Conservation (phyloP, 2,113 vertebrate species). For the Bagarius yarrelli region DNA sequence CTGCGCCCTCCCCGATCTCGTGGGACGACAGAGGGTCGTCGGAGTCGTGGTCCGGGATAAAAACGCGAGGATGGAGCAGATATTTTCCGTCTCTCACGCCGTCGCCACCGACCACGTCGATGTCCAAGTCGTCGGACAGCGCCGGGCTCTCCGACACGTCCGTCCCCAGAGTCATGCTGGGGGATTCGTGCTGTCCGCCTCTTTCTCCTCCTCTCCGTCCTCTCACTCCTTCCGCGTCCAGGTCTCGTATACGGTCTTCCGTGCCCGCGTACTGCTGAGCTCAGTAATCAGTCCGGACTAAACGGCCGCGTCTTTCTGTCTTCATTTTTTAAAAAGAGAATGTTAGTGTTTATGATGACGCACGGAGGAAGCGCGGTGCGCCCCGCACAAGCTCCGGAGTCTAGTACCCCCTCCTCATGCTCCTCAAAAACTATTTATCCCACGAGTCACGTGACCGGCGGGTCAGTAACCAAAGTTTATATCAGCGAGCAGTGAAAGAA, state of each 20-base stretch:
- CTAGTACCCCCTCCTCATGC: constrained; percentile 55
- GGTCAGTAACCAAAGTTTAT: constrained; percentile 65
- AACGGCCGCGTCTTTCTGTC: constrained; percentile 52
- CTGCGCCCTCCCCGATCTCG: constrained; percentile 66
- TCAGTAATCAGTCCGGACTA: constrained; percentile 33
- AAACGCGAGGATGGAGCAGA: constrained; percentile 65
- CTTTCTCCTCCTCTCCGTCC: constrained; percentile 30
- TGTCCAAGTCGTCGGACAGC: constrained; percentile 87
- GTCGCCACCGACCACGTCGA: constrained; percentile 92
- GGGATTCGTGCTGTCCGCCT: constrained; percentile 58
- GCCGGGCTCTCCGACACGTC: constrained; percentile 83
- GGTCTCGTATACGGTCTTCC: constrained; percentile 11
- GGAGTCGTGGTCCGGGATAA: constrained; percentile 77
- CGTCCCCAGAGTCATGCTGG: constrained; percentile 82
- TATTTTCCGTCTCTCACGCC: constrained; percentile 75
- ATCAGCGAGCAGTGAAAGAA: constrained; percentile 19
- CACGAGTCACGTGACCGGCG: constrained; percentile 70
- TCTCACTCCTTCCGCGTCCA: constrained; percentile 61
- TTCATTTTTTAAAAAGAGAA: background rate
- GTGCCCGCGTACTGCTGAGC: constrained; percentile 28
- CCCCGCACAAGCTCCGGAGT: constrained; percentile 62
- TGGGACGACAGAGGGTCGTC: constrained; percentile 77
- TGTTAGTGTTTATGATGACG: constrained; percentile 42
- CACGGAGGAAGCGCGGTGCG: constrained; percentile 52
- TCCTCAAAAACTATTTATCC: constrained; percentile 75